These are phyloP conservation scores for Nautilus pompilius DNA, from an alignment of 1,140 invertebrate genomes.

Conservation along the genomic window DNA sequence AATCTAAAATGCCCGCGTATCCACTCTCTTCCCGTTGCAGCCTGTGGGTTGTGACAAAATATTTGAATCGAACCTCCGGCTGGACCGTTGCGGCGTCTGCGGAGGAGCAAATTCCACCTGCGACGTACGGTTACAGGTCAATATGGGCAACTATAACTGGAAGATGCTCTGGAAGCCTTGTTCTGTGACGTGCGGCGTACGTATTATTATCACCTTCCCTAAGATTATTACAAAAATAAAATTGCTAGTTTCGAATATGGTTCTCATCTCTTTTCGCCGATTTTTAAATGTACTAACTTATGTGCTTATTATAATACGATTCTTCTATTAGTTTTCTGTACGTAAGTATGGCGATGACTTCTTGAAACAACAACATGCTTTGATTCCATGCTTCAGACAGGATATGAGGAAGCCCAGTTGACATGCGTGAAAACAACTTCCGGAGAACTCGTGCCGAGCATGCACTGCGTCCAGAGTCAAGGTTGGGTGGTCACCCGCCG, in stretches of 20 bases:
- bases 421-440: background rate
- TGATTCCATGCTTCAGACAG: background rate
- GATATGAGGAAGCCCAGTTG: background rate
- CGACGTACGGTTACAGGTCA: conserved; percentile 76
- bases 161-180: conserved; percentile 85
- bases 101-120: conserved; percentile 80
- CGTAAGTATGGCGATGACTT: too few species aligned
- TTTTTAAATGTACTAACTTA: too few species aligned
- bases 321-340: too few species aligned
- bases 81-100: conserved; percentile 84
- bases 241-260: too few species aligned
- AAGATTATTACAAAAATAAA: too few species aligned
- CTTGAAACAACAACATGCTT: too few species aligned
- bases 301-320: too few species aligned
- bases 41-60: conserved; percentile 83
- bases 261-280: too few species aligned
- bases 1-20: too few species aligned
- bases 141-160: conserved; percentile 74
- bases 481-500: background rate
- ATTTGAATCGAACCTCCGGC: conserved; percentile 68
- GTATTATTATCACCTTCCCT: too few species aligned
- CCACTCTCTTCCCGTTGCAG: too few species aligned
- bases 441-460: background rate
- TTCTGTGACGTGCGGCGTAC: conserved; percentile 84
- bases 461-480: background rate